These are phyloP conservation scores for Epsilonema sp. DNA, from an alignment of 2,888 invertebrate species.

Conservation along the genomic window DNA sequence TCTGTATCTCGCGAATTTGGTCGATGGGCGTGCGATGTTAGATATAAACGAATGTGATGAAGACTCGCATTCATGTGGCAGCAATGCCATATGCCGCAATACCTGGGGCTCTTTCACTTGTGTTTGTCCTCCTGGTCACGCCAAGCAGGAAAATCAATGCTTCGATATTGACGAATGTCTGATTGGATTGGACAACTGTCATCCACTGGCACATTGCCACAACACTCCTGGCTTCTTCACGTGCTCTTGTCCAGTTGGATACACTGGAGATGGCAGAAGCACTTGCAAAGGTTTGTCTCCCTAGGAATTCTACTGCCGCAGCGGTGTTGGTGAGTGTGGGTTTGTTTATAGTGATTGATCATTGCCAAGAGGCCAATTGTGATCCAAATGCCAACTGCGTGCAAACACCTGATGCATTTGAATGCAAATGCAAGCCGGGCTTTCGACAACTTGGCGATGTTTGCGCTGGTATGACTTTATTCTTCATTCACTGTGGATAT, in stretches of 20 bases:
- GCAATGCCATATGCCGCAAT: not conserved
- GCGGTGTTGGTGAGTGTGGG: too few relatives aligned
- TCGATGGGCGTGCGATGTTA: too few relatives aligned
- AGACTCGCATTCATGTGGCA: not conserved
- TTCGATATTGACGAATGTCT: not conserved
- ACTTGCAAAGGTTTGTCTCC: not conserved
- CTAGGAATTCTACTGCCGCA: not conserved
- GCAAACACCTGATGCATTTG: not conserved
- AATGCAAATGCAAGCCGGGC: not conserved
- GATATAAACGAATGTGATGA: not conserved
- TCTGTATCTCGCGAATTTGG: too few relatives aligned
- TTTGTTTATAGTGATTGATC: too few relatives aligned
- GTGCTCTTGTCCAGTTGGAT: not conserved
- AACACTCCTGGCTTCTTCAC: not conserved
- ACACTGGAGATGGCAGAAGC: not conserved
- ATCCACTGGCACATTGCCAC: not conserved
- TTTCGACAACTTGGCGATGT: not conserved
- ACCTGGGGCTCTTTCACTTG: not conserved
- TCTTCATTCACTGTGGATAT: not conserved
- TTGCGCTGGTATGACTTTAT: not conserved
- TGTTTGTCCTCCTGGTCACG: not conserved
- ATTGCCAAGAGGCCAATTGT: too few relatives aligned
- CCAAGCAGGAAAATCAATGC: not conserved
- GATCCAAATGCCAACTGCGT: too few relatives aligned
- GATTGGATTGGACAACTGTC: not conserved